Evolutionary conservation across 2,113 vertebrate genomes (phyloP), one percentile per base, ranked within the genome.

Genomic region (Uropsilus gracilis): DNA sequence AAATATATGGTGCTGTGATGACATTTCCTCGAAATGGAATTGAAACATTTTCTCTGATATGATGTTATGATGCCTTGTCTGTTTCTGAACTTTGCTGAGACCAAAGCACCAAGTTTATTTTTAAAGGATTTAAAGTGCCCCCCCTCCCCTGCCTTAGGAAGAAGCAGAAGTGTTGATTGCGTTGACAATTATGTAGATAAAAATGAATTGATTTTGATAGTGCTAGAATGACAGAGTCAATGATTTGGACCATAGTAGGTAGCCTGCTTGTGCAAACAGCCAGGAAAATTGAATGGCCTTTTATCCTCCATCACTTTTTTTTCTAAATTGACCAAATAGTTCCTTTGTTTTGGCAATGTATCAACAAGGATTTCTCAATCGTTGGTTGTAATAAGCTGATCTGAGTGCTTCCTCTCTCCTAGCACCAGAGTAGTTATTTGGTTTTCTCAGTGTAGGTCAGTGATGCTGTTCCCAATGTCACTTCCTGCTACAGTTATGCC

Each of bases 21-120:
- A 57, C 8, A 46, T 96, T 97, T 93, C 44, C 73, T 93, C 37
- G 44, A 90, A 92, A 76, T 46, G 53, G 69, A 97, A 90, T 30
- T 42, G 34, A 72, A 88, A 13, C 50, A 55, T 80, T 32, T 78
- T 64, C 71, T 94, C 71, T 48, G 78, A 26, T 28, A 0, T 61
- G 59, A 77, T 69, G 86, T 93, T 96, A 88, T 84, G 85, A 11
- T 68, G 44, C 5, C 48, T 42, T 64, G 18, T 6, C 26, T 80
- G 64, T 84, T n/a, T 86, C 57, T 42, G 8, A 28, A 30, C n/a
- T 96, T 66, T 81, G 26, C 46, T 64, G 6, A 75, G 24, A 89
- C 30, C 89, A 92, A 85, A 89, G 93, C 3, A 61, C 48, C 3
- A 91, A 39, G 32, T 95, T 96, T 87, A 32, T 46, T 66, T 97